phyloP scores from a whole-genome alignment of 2,113 vertebrate genomes.

The Eurypyga helias region DNA sequence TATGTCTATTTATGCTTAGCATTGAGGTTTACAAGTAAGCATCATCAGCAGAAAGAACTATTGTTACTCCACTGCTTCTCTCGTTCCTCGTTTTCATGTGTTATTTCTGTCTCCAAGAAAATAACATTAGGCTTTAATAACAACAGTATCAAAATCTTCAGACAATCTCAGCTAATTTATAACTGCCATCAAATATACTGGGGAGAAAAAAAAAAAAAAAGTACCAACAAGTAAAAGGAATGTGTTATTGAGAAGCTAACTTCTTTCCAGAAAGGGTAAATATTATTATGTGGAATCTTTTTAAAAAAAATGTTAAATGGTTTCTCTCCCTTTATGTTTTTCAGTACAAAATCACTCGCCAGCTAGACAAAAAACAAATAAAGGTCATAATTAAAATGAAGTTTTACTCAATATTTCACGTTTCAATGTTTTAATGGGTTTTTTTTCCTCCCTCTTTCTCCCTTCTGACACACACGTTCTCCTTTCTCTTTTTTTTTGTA shows the following conservation, averaged over 20 bases:
- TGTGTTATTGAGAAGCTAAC: background rate
- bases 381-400: background rate
- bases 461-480: background rate
- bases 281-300: background rate
- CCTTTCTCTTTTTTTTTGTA: background rate
- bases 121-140: constrained; percentile 13
- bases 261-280: background rate
- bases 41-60: background rate
- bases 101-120: constrained; percentile 16
- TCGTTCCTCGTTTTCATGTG: background rate
- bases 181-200: background rate
- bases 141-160: background rate
- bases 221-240: background rate
- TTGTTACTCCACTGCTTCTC: background rate
- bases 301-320: background rate
- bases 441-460: background rate
- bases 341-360: background rate
- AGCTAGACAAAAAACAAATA: background rate
- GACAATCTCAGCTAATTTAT: constrained; percentile 1
- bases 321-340: background rate
- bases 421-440: background rate
- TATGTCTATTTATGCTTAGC: constrained; percentile 1
- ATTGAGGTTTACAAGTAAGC: background rate
- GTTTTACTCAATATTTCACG: background rate
- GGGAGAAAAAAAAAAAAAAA: background rate